Conservation (phyloP, 2,888 invertebrate species). For the Mesorhabditis spiculigera region DNA sequence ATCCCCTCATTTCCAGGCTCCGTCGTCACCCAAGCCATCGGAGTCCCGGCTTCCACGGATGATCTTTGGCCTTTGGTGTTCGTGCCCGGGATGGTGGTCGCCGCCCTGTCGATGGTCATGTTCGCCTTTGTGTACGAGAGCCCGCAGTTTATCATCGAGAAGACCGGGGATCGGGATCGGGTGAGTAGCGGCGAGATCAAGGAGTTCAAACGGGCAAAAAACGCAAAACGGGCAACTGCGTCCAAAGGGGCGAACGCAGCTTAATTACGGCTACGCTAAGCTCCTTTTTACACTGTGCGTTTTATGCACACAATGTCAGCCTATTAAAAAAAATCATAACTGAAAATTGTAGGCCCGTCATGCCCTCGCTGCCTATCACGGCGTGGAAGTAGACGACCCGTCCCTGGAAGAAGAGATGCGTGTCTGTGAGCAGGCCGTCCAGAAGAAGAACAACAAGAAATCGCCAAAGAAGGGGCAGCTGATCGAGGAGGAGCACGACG, state of each 20-base stretch:
- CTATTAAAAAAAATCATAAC: background rate
- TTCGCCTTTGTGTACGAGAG: constrained; percentile 25
- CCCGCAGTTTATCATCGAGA: constrained; percentile 28
- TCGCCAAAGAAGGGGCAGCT: background rate
- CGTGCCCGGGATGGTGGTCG: constrained; percentile 23
- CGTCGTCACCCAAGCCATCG: constrained; percentile 28
- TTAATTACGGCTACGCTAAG: too few species aligned
- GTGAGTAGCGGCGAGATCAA: background rate
- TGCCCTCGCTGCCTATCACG: constrained; percentile 30
- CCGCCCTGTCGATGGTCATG: constrained; percentile 18
- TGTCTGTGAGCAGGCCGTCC: constrained; percentile 18
- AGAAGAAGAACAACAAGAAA: constrained; percentile 12
- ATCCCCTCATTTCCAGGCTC: constrained; percentile 20
- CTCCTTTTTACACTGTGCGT: too few species aligned
- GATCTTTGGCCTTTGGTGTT: constrained; percentile 29
- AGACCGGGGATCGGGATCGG: constrained; percentile 20
- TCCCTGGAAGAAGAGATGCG: constrained; percentile 25
- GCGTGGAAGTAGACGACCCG: constrained; percentile 21
- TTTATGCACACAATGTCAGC: background rate
- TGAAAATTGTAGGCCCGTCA: constrained; percentile 18
- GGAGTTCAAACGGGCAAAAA: background rate
- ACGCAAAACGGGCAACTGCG: background rate
- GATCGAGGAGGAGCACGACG: constrained; percentile 17
- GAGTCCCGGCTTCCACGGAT: constrained; percentile 32
- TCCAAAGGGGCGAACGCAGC: background rate